These are phyloP conservation scores for Rana temporaria DNA, from an alignment of 2,113 vertebrate species.

Conservation along the genomic window DNA sequence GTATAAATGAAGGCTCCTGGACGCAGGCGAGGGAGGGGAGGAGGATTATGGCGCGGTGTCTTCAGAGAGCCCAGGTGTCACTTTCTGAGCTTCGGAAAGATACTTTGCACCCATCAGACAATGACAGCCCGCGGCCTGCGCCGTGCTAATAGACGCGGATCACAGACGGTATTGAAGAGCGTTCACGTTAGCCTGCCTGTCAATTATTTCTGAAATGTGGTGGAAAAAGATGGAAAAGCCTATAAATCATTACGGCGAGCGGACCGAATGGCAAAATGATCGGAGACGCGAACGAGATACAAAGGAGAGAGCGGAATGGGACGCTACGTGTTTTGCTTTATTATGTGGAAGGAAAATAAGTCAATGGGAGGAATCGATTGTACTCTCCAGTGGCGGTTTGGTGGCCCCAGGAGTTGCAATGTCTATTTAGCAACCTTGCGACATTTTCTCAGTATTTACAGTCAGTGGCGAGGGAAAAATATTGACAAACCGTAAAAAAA, in stretches of 20 bases:
- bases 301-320: neutral
- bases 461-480: neutral
- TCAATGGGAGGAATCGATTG: slow-evolving; percentile 5
- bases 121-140: no score
- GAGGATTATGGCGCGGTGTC: no score
- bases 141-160: neutral
- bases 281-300: neutral
- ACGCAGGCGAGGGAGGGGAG: no score
- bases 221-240: neutral
- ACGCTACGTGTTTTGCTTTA: neutral
- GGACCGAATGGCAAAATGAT: neutral
- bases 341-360: neutral
- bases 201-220: slow-evolving; percentile 13
- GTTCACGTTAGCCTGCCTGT: neutral
- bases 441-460: neutral
- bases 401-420: neutral
- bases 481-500: neutral
- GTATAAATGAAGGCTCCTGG: no score
- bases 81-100: no score
- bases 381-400: neutral
- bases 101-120: no score
- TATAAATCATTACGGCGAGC: neutral
- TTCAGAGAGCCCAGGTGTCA: no score
- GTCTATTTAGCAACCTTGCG: neutral
- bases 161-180: neutral